Base-by-base conservation (phyloP, 2,888 invertebrate species). In the Diaphora mendica region DNA sequence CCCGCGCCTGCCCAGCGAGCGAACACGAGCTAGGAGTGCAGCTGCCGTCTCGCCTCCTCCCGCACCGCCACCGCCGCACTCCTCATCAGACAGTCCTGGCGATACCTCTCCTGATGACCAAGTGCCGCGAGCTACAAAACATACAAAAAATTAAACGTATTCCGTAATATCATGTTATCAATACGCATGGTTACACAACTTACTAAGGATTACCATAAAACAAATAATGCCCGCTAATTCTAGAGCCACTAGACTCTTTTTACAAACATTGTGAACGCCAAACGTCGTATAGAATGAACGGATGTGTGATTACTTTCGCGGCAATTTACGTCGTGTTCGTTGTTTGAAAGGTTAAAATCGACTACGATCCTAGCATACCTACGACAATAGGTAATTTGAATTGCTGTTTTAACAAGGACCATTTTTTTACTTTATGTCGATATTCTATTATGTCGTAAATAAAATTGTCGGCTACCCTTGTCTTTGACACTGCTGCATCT, bases 21-120 rank as follows among this genome's bases (percentile, higher is more conserved):
- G 97, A 82, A 98, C 97, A 83, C 97, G 97, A 79, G 97, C 97
- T 80, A 98, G 97, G 89, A 98, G 97, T 92, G 98, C 98, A 74
- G 96, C 96, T 85, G 98, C 96, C 30, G 96, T 95, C 92, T 97
- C 96, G 39, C 97, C 86, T 96, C 82, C 84, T 72, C 81, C 85
- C 75, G 84, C 88, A 62, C 96, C 95, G 83, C 97, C 97, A 80
- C 97, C 96, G 86, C 98, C 96, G 91, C 98, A 98, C 95, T 98
- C 98, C 96, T 98, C 98, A 96, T 98, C 98, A 88, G 98, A 98
- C 95, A 98, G 98, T 69, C 98, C 98, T 77, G 98, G 98, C 86
- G 97, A 97, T 86, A 96, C 94, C 90, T 96, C 96, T 81, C 94
- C 94, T 23, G 93, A 93, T 77, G 96, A 95, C 94, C 95, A 96